phyloP scores from a whole-genome alignment of 2,888 invertebrate genomes.

The Coelogynopora nodosa region DNA sequence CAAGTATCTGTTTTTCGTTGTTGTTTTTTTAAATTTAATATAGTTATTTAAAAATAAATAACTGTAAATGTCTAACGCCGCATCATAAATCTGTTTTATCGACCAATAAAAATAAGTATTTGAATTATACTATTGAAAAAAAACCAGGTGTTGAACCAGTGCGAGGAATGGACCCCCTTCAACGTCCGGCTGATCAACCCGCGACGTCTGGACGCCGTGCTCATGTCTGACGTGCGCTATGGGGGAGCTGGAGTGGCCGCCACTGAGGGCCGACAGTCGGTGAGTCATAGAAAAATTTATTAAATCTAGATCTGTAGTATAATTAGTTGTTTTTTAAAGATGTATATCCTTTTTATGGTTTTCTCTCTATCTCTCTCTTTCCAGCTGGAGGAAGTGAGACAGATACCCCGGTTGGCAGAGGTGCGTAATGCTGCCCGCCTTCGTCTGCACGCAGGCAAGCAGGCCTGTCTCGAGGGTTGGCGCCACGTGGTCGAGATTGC shows the following conservation, averaged over 20 bases:
- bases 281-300: slow-evolving; percentile 10
- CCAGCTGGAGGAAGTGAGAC: background rate
- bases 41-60: too few relatives aligned
- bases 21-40: too few relatives aligned
- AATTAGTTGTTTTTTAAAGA: background rate
- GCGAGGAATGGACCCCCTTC: background rate
- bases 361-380: background rate
- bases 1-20: background rate
- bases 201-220: background rate
- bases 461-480: slow-evolving; percentile 18
- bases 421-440: background rate
- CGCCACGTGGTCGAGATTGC: slow-evolving; percentile 24
- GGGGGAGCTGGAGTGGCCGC: background rate
- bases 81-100: too few relatives aligned
- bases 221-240: background rate
- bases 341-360: background rate
- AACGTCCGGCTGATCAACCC: background rate
- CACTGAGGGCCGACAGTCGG: background rate
- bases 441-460: slow-evolving; percentile 20
- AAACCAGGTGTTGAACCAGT: background rate
- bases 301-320: too few relatives aligned
- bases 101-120: too few relatives aligned
- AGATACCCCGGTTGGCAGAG: background rate
- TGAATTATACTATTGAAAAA: too few relatives aligned
- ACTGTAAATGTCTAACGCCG: too few relatives aligned